phyloP scores from a whole-genome alignment of 1,140 invertebrate species.

The Drosophila biarmipes region DNA sequence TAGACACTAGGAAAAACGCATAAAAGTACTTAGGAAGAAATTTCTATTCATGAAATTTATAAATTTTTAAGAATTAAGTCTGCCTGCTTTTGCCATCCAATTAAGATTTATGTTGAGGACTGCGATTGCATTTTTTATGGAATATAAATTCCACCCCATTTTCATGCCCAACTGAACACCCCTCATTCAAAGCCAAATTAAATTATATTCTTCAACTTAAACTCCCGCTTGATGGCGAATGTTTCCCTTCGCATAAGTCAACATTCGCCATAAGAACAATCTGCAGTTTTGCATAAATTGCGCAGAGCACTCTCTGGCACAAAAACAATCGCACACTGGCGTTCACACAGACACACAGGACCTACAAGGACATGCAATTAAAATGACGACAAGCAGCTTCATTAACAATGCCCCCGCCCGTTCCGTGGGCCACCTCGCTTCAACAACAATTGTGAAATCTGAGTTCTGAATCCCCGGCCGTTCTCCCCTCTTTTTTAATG shows the following conservation, averaged over 20 bases:
- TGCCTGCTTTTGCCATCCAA: neutral
- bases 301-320: constrained; percentile 20
- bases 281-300: constrained; percentile 60
- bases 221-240: constrained; percentile 29
- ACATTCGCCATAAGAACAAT: constrained; percentile 44
- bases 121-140: neutral
- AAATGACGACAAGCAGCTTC: constrained; percentile 76
- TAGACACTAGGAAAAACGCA: neutral
- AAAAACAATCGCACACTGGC: constrained; percentile 31
- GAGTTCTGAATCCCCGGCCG: constrained; percentile 3
- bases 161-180: constrained; percentile 16
- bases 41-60: too few relatives aligned
- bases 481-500: constrained; percentile 25
- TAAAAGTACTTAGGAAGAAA: neutral
- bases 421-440: constrained; percentile 21
- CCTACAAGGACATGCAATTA: constrained; percentile 66
- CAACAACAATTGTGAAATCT: constrained; percentile 17
- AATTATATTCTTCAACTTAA: constrained; percentile 41
- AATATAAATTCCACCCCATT: neutral
- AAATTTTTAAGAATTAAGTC: neutral
- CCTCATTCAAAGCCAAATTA: constrained; percentile 13
- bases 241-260: constrained; percentile 24
- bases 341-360: neutral
- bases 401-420: constrained; percentile 57
- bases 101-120: neutral